Evolutionary conservation across 2,797 vertebrate species (phyloP), one percentile per base, ranked within the genome.

Genomic region (Cirrhinus mrigala): DNA sequence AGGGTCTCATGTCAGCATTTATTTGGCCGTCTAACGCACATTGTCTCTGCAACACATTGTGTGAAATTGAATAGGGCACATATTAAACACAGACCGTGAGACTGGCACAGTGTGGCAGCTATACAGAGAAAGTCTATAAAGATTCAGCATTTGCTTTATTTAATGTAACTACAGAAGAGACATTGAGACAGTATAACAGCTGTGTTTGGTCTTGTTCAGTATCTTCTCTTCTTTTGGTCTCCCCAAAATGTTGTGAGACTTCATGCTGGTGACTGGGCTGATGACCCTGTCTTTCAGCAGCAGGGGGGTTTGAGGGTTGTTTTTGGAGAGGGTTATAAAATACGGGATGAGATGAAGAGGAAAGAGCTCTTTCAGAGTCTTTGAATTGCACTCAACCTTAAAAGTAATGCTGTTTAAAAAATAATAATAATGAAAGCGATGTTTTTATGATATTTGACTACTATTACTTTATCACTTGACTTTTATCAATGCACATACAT

Each of bases 1-100:
- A 90, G 27, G 71, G 82, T 86, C 86, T 85, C 87, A 89, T 83
- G 85, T 90, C 81, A 85, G 90, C 86, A 85, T 90, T 48, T 15
- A 15, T 76, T 89, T 81, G 81, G 91, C 90, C 88, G 82, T 89
- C 86, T 70, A 90, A 90, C 90, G 91, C 91, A 91, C 90, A 90
- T 90, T 87, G 91, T 90, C 84, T 89, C 87, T 69, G 85, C 87
- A 90, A 89, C 88, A 79, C 86, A 91, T 90, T 93, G 92, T 93
- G 91, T 91, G 91, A 92, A 93, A 94, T 83, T 91, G 90, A 92
- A 93, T 91, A 89, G 89, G 79, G 87, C 81, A 87, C 89, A 86
- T 81, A 85, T 93, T 90, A 93, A 93, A 84, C 88, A 81, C 86
- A 93, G 90, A 92, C 91, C 87, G 68, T 74, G 90, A 90, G 91